Percentiles rank a stretch among this genome's conserved stretches.
Conservation (phyloP, 2,113 vertebrate species). For the Peromyscus leucopus region DNA sequence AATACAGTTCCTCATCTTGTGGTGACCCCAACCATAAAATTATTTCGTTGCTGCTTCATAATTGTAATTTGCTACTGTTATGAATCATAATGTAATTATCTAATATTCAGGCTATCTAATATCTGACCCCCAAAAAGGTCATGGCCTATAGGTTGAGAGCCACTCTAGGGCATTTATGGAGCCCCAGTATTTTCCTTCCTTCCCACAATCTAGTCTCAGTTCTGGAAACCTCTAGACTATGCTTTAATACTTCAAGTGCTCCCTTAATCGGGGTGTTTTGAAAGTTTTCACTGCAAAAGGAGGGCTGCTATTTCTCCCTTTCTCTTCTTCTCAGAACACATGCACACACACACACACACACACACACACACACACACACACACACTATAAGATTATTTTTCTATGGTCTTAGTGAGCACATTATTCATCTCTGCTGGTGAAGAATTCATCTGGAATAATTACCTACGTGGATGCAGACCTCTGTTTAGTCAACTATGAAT, state of each 20-base stretch:
- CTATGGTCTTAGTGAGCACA: background rate
- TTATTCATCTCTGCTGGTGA: constrained; percentile 35
- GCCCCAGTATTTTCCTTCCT: background rate
- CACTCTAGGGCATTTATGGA: background rate
- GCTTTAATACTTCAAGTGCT: background rate
- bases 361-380: background rate
- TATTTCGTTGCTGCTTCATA: background rate
- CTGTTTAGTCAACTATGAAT: constrained; percentile 33
- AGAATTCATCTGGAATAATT: constrained; percentile 54
- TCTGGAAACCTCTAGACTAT: background rate
- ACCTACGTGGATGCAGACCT: background rate
- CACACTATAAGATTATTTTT: background rate
- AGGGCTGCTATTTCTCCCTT: background rate
- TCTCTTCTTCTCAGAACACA: background rate
- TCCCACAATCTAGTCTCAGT: background rate
- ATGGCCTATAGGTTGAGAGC: background rate
- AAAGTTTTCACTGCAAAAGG: background rate
- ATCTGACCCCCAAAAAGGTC: background rate
- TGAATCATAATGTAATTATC: background rate
- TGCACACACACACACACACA: background rate
- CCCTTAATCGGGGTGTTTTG: background rate
- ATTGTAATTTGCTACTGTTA: background rate
- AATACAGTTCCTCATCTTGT: background rate
- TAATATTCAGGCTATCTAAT: background rate
- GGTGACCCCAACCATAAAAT: background rate